These are phyloP conservation scores for Brachirus orientalis DNA, from an alignment of 2,113 vertebrate species.

Conservation along the genomic window DNA sequence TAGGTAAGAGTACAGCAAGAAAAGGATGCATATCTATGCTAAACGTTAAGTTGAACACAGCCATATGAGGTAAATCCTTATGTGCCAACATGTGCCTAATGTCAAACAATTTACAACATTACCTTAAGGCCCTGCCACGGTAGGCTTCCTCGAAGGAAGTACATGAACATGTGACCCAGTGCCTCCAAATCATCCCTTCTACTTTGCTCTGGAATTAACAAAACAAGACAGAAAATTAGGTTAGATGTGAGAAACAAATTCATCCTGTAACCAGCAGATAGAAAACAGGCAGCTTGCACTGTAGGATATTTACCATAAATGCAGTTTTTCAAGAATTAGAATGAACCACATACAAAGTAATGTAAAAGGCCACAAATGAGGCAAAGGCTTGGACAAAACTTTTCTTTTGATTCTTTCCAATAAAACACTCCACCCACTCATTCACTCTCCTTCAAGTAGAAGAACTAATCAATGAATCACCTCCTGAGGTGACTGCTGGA, in stretches of 20 bases:
- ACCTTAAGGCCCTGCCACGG: conserved; percentile 99
- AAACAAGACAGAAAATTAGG: conserved; percentile 1
- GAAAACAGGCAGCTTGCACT: not conserved
- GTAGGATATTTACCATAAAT: not conserved
- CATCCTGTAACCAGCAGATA: not conserved
- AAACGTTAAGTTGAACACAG: too few relatives aligned
- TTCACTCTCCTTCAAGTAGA: conserved; percentile 7
- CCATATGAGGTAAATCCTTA: too few relatives aligned
- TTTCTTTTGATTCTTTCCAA: conserved; percentile 4
- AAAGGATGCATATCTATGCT: too few relatives aligned
- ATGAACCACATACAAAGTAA: not conserved
- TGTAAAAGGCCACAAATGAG: conserved; percentile 6
- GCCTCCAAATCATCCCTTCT: conserved; percentile 96
- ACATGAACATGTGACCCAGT: conserved; percentile 99
- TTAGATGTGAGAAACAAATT: conserved; percentile 6
- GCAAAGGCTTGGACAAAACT: not conserved
- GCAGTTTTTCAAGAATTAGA: not conserved
- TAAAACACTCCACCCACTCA: conserved; percentile 11
- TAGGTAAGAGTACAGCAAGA: too few relatives aligned
- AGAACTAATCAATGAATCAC: conserved; percentile 20
- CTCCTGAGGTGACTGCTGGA: conserved; percentile 7
- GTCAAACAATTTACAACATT: conserved; percentile 22
- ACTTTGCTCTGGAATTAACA: conserved; percentile 89
- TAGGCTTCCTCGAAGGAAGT: conserved; percentile 95
- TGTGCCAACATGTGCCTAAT: too few relatives aligned